phyloP scores from a whole-genome alignment of 1,140 invertebrate genomes.

The Ips nitidus region DNA sequence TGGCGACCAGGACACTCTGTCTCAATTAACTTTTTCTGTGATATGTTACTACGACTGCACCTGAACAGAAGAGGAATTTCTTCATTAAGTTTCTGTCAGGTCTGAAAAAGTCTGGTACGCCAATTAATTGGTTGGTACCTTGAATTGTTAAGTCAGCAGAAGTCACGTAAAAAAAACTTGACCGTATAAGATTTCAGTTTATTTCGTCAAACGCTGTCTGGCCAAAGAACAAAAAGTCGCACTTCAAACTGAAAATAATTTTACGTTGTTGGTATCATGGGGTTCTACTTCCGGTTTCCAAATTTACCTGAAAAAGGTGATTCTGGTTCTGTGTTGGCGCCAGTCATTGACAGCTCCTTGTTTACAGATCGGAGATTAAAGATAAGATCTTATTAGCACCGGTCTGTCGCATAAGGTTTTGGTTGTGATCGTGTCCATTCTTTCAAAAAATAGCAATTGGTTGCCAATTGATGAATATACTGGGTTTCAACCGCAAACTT shows the following conservation, averaged over 20 bases:
- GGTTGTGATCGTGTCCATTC: not conserved
- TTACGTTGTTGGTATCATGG: no score
- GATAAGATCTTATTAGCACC: conserved; percentile 30
- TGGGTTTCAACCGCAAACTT: no score
- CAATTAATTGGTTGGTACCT: not conserved
- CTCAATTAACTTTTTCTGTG: conserved; percentile 23
- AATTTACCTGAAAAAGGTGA: conserved; percentile 16
- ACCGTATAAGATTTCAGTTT: no score
- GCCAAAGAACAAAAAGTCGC: no score
- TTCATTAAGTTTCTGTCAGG: not conserved
- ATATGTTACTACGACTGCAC: not conserved
- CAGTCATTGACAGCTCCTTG: conserved; percentile 26
- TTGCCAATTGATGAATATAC: no score
- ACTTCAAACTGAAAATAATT: no score
- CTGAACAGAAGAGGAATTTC: not conserved
- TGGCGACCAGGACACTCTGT: conserved; percentile 17
- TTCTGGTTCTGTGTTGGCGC: conserved; percentile 13
- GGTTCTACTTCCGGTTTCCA: conserved; percentile 13
- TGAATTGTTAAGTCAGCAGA: no score
- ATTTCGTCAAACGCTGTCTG: no score
- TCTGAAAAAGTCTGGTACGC: not conserved
- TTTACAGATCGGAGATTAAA: conserved; percentile 22
- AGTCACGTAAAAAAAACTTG: no score
- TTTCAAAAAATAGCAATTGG: no score
- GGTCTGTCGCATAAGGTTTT: conserved; percentile 6